Percentiles rank a stretch among this genome's conserved stretches.
Conservation (phyloP, 2,797 vertebrate genomes). For the Anableps anableps region DNA sequence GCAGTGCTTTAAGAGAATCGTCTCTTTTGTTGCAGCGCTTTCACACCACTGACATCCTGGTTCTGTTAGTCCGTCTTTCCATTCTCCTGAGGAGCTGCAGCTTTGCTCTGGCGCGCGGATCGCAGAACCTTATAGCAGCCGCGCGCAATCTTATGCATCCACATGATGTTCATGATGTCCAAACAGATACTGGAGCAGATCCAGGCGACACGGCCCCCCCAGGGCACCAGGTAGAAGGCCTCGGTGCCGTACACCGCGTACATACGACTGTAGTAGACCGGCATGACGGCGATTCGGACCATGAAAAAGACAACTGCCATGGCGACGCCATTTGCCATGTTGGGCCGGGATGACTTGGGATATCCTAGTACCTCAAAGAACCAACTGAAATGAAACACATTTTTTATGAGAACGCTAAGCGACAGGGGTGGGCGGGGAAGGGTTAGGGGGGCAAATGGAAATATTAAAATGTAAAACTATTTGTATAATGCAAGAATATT, state of each 20-base stretch:
- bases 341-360: constrained; percentile 89
- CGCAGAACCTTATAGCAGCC: constrained; percentile 93
- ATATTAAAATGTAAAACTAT: neutral
- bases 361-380: constrained; percentile 97
- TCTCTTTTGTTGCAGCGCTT: constrained; percentile 18
- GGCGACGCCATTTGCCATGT: constrained; percentile 93
- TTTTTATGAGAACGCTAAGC: constrained; percentile 18
- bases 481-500: too few species aligned
- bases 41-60: constrained; percentile 15
- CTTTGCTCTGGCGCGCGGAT: constrained; percentile 80
- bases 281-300: constrained; percentile 93
- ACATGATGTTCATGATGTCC: constrained; percentile 98
- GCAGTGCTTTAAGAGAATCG: constrained; percentile 20
- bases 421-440: neutral
- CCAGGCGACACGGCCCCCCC: constrained; percentile 89
- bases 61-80: constrained; percentile 87
- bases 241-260: constrained; percentile 90
- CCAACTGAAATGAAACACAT: constrained; percentile 88
- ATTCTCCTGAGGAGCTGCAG: constrained; percentile 83
- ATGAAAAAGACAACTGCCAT: constrained; percentile 95
- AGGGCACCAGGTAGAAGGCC: constrained; percentile 87
- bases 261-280: constrained; percentile 89
- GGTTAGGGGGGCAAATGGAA: too few species aligned
- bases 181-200: constrained; percentile 88
- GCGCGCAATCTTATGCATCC: constrained; percentile 97